Evolutionary conservation across 2,888 invertebrate genomes (phyloP), one percentile per base, ranked within the genome.

Genomic region (Petrolisthes cinctipes): DNA sequence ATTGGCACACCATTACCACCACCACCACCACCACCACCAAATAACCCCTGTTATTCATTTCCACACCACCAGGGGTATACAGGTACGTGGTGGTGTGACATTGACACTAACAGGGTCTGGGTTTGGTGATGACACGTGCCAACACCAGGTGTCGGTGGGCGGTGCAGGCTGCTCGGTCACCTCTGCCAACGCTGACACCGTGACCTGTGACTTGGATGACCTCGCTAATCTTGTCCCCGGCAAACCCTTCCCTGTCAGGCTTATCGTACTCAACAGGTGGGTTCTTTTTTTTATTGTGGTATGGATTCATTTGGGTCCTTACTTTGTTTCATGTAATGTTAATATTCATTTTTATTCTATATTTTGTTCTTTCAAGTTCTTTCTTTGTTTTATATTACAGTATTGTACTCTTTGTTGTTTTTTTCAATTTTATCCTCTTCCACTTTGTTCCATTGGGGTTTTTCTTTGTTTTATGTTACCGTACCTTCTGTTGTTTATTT

Each of bases 181-280:
- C 4, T 61, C 82, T n/a, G 81, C 86, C 9, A 4, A 82, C 0
- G 86, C 20, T 37, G 82, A 51, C 68, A 68, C 57, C 11, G 75
- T 89, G 71, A 89, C 86, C 53, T 89, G 89, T 23, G 66, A 71
- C 81, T 78, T 79, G 5, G 75, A 85, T 57, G 79, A 85, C 68
- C 37, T 73, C 6, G 82, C 54, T 17, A 76, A 80, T 73, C 14
- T 86, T 14, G 68, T 79, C 11, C 78, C 85, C 37, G 80, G 78
- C 54, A 6, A 51, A 57, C 82, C 82, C 4, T 79, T 54, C 57
- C 86, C 84, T 0, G 80, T 89, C 7, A 0, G 14, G 20, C 76
- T 89, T 17, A 78, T 9, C 51, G 82, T 86, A 7, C 51, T 54
- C 9, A 86, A 86, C 81, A 84, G 86, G 89, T 89, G 82, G 86